Conservation (phyloP, 2,113 vertebrate species). For the Pavo muticus region DNA sequence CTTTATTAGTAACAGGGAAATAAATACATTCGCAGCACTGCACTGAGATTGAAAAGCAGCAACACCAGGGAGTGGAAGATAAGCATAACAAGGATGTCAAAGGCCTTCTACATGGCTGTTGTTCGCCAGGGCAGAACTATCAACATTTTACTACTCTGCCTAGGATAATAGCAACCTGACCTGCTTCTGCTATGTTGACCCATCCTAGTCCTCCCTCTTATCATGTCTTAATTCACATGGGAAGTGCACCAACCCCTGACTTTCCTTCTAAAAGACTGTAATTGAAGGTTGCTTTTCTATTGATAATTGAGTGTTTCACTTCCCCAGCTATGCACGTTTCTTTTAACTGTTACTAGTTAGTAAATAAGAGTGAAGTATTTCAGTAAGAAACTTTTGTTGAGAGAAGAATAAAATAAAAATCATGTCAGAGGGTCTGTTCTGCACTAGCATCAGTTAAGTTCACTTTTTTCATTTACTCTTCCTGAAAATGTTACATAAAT, state of each 20-base stretch:
- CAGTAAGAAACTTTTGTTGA: background rate
- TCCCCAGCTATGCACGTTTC: background rate
- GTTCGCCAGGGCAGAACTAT: background rate
- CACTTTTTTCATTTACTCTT: conserved; percentile 5
- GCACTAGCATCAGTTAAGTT: background rate
- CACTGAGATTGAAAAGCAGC: background rate
- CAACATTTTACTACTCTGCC: accelerated
- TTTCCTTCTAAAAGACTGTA: background rate
- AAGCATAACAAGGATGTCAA: accelerated
- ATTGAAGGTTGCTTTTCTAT: background rate
- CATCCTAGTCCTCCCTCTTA: background rate
- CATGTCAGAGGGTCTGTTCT: background rate
- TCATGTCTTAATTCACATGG: background rate
- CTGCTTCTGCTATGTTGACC: background rate
- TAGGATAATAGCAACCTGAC: background rate
- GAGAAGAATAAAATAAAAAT: background rate
- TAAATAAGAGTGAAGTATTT: conserved; percentile 7
- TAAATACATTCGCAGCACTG: background rate
- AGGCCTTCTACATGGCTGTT: background rate
- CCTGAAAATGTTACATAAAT: conserved; percentile 48
- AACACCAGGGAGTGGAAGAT: background rate
- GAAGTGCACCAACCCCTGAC: background rate
- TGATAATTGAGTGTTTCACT: background rate
- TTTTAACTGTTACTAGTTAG: background rate
- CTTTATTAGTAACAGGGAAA: background rate